phyloP scores from a whole-genome alignment of 2,797 vertebrate genomes.

The Lycodopsis pacificus region DNA sequence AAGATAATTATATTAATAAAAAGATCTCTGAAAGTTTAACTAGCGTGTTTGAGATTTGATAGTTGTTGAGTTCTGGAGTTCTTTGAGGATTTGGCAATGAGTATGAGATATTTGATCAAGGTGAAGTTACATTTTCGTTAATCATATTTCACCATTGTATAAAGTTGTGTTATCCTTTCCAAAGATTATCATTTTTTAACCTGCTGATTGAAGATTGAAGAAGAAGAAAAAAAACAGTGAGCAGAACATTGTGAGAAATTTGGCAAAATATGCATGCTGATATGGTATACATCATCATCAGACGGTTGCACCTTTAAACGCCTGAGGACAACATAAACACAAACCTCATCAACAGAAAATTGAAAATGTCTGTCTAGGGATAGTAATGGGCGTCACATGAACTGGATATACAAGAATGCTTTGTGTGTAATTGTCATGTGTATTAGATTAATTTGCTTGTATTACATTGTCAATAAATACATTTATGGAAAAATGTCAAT shows the following conservation, averaged over 20 bases:
- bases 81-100: constrained; percentile 19
- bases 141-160: constrained; percentile 26
- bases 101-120: constrained; percentile 26
- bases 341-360: not conserved
- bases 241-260: not conserved
- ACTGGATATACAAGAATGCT: not conserved
- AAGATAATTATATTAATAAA: constrained; percentile 49
- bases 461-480: not conserved
- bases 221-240: constrained; percentile 1
- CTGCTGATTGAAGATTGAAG: constrained; percentile 13
- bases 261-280: not conserved
- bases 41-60: constrained; percentile 38
- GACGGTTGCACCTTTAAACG: constrained; percentile 1
- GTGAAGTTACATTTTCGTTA: constrained; percentile 24
- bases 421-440: not conserved
- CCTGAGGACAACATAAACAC: constrained; percentile 1
- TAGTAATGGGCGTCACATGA: not conserved
- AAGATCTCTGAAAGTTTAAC: constrained; percentile 38
- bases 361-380: not conserved
- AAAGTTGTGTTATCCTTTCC: constrained; percentile 13
- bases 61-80: constrained; percentile 34
- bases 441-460: not conserved
- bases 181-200: constrained; percentile 2
- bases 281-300: not conserved
- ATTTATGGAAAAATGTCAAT: not conserved